A percentile compares a stretch with the other conserved stretches of the same genome.
phyloP scores from a whole-genome alignment of 2,888 invertebrate genomes.

The Troilus luridus region DNA sequence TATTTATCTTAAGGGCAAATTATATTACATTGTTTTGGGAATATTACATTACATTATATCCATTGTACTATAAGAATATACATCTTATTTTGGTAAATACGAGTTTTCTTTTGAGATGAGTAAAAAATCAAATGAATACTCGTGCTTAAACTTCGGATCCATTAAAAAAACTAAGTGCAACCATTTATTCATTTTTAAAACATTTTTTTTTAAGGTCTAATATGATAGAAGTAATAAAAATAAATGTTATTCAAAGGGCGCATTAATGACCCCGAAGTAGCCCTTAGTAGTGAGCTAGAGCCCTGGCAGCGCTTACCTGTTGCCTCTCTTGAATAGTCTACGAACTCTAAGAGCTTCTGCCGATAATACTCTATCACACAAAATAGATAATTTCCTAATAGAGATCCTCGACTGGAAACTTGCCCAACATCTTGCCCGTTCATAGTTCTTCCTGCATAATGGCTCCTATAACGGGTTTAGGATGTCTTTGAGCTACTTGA shows the following conservation, averaged over 20 bases:
- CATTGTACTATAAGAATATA: no score
- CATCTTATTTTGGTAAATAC: no score
- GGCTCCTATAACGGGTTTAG: neutral
- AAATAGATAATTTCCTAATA: slow-evolving; percentile 40
- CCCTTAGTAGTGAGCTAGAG: neutral
- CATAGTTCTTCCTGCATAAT: neutral
- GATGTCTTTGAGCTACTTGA: neutral
- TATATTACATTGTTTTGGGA: no score
- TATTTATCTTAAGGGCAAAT: no score
- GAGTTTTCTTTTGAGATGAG: no score
- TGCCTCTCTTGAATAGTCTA: slow-evolving; percentile 19
- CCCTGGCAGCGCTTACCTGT: neutral
- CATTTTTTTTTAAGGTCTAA: no score
- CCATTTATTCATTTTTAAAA: no score
- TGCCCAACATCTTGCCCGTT: neutral
- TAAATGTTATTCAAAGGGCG: neutral
- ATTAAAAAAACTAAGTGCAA: no score
- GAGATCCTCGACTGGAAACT: neutral
- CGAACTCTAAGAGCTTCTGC: neutral
- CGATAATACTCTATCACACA: slow-evolving; percentile 4
- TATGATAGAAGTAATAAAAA: no score
- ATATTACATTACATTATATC: no score
- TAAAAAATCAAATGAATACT: no score
- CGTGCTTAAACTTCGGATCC: no score
- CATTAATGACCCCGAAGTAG: neutral